phyloP scores from a whole-genome alignment of 1,140 invertebrate species.

The Scaptomyza montana region DNA sequence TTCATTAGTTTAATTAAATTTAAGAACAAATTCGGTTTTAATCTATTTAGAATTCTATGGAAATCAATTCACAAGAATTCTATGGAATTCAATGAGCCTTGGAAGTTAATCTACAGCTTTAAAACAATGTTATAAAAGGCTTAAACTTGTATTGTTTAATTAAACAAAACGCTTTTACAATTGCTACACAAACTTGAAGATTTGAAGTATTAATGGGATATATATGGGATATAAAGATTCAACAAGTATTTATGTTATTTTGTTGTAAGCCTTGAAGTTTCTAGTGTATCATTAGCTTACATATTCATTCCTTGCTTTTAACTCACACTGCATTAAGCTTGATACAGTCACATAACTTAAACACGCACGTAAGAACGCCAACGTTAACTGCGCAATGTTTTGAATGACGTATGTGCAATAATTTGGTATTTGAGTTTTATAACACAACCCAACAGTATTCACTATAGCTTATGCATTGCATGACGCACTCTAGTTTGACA shows the following conservation, averaged over 20 bases:
- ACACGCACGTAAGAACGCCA: constrained; percentile 3
- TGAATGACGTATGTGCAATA: constrained; percentile 44
- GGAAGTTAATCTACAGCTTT: too few relatives aligned
- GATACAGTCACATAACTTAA: neutral
- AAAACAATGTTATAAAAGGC: too few relatives aligned
- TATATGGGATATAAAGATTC: too few relatives aligned
- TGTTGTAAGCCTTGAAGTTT: neutral
- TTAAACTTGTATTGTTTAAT: too few relatives aligned
- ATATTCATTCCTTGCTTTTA: neutral
- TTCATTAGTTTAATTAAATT: neutral
- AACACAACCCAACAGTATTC: neutral
- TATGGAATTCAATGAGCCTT: too few relatives aligned
- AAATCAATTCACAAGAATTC: too few relatives aligned
- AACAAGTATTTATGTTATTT: too few relatives aligned
- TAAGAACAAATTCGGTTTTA: neutral
- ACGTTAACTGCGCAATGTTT: constrained; percentile 4
- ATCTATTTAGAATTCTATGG: too few relatives aligned
- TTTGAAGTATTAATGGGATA: too few relatives aligned
- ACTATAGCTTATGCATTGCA: neutral
- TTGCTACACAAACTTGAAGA: neutral
- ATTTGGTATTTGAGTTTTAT: constrained; percentile 24
- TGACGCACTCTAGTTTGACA: constrained; percentile 35
- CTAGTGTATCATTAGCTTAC: neutral
- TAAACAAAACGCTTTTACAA: neutral
- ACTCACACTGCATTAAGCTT: neutral